Percentiles rank a stretch among this genome's conserved stretches.
These are phyloP conservation scores for Charina bottae DNA, from an alignment of 2,113 vertebrate species.

Conservation along the genomic window DNA sequence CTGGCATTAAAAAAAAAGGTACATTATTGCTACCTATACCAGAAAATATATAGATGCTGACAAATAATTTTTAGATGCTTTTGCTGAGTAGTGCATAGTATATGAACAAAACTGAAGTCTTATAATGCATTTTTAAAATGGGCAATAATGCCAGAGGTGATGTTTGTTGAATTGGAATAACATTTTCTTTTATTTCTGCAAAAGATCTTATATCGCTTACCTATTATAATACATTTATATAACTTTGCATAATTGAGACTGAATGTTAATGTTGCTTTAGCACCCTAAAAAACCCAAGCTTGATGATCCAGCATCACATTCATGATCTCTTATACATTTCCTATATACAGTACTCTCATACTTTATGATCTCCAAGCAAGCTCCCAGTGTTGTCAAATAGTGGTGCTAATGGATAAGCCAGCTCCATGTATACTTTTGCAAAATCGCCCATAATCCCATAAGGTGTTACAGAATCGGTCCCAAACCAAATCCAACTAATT, in stretches of 20 bases:
- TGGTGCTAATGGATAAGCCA: not conserved
- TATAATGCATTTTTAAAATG: not conserved
- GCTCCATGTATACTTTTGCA: not conserved
- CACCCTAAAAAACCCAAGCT: not conserved
- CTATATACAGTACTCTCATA: too few relatives aligned
- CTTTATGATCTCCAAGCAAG: not conserved
- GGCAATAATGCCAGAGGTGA: not conserved
- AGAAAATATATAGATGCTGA: not conserved
- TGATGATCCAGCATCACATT: not conserved
- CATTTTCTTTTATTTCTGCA: not conserved
- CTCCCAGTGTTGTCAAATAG: not conserved
- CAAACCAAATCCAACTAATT: not conserved
- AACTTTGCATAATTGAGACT: not conserved
- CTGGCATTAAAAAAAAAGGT: not conserved
- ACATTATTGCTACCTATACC: not conserved
- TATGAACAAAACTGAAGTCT: not conserved
- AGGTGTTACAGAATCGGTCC: too few relatives aligned
- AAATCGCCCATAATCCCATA: not conserved
- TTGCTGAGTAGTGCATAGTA: not conserved
- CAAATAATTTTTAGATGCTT: not conserved
- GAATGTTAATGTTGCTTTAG: not conserved
- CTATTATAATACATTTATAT: not conserved
- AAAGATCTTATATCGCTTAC: not conserved
- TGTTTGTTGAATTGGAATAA: not conserved
- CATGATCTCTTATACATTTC: not conserved